Percentiles rank a stretch among this genome's conserved stretches.
Evolutionary conservation across 2,797 vertebrate genomes (phyloP).

Genomic region (Lutjanus campechanus): DNA sequence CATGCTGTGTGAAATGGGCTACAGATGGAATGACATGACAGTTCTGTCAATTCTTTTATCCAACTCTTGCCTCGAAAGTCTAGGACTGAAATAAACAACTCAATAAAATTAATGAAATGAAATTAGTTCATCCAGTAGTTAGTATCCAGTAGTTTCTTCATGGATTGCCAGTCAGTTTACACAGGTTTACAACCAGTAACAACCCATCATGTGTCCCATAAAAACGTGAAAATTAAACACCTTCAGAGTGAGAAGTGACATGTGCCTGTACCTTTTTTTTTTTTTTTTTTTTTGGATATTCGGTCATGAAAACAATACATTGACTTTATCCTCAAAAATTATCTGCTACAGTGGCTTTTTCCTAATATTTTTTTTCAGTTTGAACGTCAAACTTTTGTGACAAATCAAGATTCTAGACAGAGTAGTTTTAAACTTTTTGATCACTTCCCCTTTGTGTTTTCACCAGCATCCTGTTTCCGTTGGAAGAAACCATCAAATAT

Average conservation of each 20-base stretch:
- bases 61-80: not conserved
- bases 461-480: conserved; percentile 8
- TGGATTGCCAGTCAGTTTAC: not conserved
- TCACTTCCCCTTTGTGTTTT: conserved; percentile 2
- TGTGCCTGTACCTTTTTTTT: not conserved
- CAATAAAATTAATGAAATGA: too few species aligned
- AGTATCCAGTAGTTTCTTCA: not conserved
- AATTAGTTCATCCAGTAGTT: too few species aligned
- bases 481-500: conserved; percentile 19
- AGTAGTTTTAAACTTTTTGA: conserved; percentile 37
- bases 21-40: not conserved
- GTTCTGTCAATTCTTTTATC: not conserved
- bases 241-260: not conserved
- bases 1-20: not conserved
- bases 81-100: too few species aligned
- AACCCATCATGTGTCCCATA: not conserved
- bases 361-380: conserved; percentile 3
- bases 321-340: not conserved
- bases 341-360: not conserved
- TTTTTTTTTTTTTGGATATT: too few species aligned
- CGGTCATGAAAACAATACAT: not conserved
- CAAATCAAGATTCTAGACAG: not conserved
- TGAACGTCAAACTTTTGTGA: not conserved
- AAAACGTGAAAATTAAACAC: not conserved
- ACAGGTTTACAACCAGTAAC: not conserved